These are phyloP conservation scores for Peromyscus californicus DNA, from an alignment of 2,113 vertebrate genomes.

Conservation along the genomic window DNA sequence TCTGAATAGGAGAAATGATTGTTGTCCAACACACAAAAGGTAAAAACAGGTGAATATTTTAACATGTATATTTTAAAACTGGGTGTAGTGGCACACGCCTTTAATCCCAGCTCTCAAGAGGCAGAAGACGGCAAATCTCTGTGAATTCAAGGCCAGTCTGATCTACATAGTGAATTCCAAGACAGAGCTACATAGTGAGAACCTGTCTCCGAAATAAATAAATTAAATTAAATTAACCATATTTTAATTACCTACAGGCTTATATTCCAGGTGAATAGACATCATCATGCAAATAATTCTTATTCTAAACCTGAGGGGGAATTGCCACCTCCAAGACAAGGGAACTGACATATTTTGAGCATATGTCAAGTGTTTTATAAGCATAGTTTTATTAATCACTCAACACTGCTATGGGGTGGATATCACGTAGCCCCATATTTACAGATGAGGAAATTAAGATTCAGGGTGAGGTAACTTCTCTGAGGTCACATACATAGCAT, in stretches of 20 bases:
- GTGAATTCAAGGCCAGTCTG: background rate
- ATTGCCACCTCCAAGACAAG: background rate
- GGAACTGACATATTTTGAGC: background rate
- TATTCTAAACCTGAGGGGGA: slow-evolving; percentile 5
- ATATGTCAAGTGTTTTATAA: slow-evolving; percentile 31
- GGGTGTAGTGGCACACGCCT: no score
- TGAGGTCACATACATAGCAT: slow-evolving; percentile 24
- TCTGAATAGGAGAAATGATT: background rate
- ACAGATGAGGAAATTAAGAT: slow-evolving; percentile 50
- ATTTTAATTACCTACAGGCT: slow-evolving; percentile 2
- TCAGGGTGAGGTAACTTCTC: slow-evolving; percentile 48
- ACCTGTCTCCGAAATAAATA: background rate
- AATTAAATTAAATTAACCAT: background rate
- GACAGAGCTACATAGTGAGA: background rate
- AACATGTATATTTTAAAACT: background rate
- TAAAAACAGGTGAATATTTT: slow-evolving; percentile 18
- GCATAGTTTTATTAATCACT: slow-evolving; percentile 20
- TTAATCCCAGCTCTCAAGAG: background rate
- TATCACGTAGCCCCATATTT: slow-evolving; percentile 32
- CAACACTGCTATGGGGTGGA: background rate
- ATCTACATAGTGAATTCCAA: background rate
- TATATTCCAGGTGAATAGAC: background rate
- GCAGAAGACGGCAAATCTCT: background rate
- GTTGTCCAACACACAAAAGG: background rate
- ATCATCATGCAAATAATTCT: background rate